phyloP scores from a whole-genome alignment of 2,888 invertebrate species.

The Ichneumoninae sp. region DNA sequence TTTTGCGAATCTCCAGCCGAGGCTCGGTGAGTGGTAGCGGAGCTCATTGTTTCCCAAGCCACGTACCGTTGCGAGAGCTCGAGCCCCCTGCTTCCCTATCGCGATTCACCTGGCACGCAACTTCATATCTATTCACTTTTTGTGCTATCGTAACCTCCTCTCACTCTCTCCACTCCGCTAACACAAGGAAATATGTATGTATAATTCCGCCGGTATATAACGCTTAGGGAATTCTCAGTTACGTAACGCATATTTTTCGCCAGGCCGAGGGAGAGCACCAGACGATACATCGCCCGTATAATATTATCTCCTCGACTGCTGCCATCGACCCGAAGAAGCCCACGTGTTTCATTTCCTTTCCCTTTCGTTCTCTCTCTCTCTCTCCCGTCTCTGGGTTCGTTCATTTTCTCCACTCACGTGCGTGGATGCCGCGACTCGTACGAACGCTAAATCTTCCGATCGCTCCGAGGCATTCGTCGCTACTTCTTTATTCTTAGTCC shows the following conservation, averaged over 20 bases:
- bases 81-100: slow-evolving; percentile 53
- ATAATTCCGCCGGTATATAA: background rate
- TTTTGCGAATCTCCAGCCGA: slow-evolving; percentile 53
- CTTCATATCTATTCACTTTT: slow-evolving; percentile 70
- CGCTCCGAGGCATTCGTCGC: slow-evolving; percentile 41
- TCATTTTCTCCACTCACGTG: slow-evolving; percentile 16
- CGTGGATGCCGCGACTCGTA: slow-evolving; percentile 34
- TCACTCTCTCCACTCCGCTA: background rate
- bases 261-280: background rate
- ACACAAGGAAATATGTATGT: slow-evolving; percentile 48
- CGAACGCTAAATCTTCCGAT: slow-evolving; percentile 58
- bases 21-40: slow-evolving; percentile 41
- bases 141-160: slow-evolving; percentile 26
- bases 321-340: slow-evolving; percentile 43
- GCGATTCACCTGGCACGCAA: slow-evolving; percentile 70
- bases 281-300: slow-evolving; percentile 22
- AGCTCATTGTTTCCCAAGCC: slow-evolving; percentile 68
- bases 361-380: slow-evolving; percentile 37
- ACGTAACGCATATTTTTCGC: slow-evolving; percentile 43
- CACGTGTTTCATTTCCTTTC: slow-evolving; percentile 38
- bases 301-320: slow-evolving; percentile 21
- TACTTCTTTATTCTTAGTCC: slow-evolving; percentile 35
- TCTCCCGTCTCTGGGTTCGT: background rate
- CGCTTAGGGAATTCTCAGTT: slow-evolving; percentile 30
- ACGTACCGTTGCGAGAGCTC: slow-evolving; percentile 61